Base-by-base conservation (phyloP, 2,113 vertebrate species). In the Caloenas nicobarica region DNA sequence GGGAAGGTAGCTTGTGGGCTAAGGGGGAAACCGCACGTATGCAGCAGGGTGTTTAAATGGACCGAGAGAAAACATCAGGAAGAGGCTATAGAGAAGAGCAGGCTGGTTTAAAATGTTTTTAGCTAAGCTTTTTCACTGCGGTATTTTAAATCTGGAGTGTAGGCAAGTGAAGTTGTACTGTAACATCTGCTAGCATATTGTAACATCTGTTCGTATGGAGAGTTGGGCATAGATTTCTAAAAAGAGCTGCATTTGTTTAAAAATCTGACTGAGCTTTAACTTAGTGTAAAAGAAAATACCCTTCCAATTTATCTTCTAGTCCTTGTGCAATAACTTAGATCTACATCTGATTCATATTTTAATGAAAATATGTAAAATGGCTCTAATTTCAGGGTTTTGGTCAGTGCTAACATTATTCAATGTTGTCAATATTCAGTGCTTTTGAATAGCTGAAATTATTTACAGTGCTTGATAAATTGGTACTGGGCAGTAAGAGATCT, bases 171-270 rank as follows among this genome's bases (percentile, higher is more conserved):
- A 80, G 33, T 87, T 51, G 38, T 78, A 42, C 50, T 71, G 65
- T 65, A 88, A 96, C 82, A 93, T 95, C 86, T 95, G 54, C 44
- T 83, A 61, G 36, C 40, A 57, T 61, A n/a, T 79, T 91, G 74
- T 79, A 88, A 74, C 88, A 87, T 92, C 93, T 95, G 77, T 81
- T 94, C 26, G 0, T 0, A 0, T 71, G 70, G 34, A 66, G 42
- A 84, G 26, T 8, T 81, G 17, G 51, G 34, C 46, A 61, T 68
- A 10, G 34, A 83, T n/a, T 51, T 90, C 74, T 84, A 58, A 88
- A 69, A 70, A 57, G 31, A 80, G 42, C 21, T 56, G 42, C 44
- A 60, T 84, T 83, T 86, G 7, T 91, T 84, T 61, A 34, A 74
- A 91, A 89, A 46, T 44, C 44, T 1, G 0, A 3, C 44, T 73